Conservation (phyloP, 2,797 vertebrate species). For the Anniella stebbinsi region DNA sequence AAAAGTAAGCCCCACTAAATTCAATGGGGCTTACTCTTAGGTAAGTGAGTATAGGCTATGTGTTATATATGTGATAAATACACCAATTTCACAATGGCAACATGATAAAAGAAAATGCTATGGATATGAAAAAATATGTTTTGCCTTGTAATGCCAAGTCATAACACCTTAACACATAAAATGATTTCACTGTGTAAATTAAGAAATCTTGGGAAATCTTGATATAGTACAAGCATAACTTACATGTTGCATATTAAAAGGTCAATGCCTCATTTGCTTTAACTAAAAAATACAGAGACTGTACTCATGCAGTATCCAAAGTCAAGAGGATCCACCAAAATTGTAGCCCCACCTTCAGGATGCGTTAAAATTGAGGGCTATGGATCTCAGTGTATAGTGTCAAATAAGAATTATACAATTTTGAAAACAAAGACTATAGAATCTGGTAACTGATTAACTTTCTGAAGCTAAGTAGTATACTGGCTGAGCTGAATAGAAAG, state of each 20-base stretch:
- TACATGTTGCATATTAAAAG: neutral
- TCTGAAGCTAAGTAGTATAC: slow-evolving; percentile 70
- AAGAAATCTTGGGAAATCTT: neutral
- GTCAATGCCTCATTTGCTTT: slow-evolving; percentile 4
- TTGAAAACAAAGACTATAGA: slow-evolving; percentile 78
- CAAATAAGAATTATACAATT: slow-evolving; percentile 67
- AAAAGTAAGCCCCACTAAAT: neutral
- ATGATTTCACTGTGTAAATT: neutral
- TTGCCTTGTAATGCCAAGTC: neutral
- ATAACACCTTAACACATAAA: neutral
- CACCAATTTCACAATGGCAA: slow-evolving; percentile 32
- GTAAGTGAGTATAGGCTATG: neutral
- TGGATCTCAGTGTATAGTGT: slow-evolving; percentile 65
- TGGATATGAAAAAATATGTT: neutral
- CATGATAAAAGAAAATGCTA: slow-evolving; percentile 3
- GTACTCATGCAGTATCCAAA: neutral
- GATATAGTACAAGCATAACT: neutral
- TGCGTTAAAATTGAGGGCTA: neutral
- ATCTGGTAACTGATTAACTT: slow-evolving; percentile 85
- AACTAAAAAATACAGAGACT: neutral
- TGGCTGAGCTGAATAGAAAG: slow-evolving; percentile 83
- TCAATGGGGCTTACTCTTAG: neutral
- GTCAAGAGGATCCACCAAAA: slow-evolving; percentile 35
- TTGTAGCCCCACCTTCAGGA: slow-evolving; percentile 30
- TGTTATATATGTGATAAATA: slow-evolving; percentile 15